Evolutionary conservation across 2,888 invertebrate species (phyloP).

Genomic region (Drosophila glabriapex): DNA sequence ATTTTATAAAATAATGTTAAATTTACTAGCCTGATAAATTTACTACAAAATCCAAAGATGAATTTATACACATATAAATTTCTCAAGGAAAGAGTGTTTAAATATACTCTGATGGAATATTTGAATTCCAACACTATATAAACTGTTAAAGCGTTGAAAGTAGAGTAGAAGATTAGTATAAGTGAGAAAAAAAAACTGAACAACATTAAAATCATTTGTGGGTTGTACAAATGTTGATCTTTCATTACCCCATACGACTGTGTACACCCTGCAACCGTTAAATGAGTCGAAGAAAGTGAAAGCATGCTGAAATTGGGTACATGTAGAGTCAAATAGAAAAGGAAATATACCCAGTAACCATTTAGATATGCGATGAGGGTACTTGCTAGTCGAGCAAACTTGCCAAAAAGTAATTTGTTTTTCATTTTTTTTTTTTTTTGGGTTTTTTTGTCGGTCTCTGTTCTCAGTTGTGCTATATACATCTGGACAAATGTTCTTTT

Average conservation of each 20-base stretch:
- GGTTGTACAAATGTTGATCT: slow-evolving; percentile 31
- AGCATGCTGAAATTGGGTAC: not conserved
- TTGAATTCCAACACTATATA: not conserved
- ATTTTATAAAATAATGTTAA: not conserved
- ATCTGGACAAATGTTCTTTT: slow-evolving; percentile 71
- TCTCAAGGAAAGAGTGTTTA: not conserved
- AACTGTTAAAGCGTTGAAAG: not conserved
- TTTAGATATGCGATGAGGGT: not conserved
- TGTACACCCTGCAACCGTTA: not conserved
- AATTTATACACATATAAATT: not conserved
- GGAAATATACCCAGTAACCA: not conserved
- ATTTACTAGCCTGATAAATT: not conserved
- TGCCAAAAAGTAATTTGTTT: not conserved
- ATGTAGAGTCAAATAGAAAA: not conserved
- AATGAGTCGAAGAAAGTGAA: not conserved
- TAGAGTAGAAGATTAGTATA: not conserved
- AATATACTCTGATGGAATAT: not conserved
- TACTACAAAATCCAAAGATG: not conserved
- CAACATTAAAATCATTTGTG: slow-evolving; percentile 23
- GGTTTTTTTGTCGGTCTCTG: not conserved
- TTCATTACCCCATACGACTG: slow-evolving; percentile 27
- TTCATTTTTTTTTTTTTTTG: not conserved
- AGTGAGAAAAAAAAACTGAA: not conserved
- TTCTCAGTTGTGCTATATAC: slow-evolving; percentile 39
- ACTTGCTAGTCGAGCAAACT: not conserved